A percentile compares a stretch with the other conserved stretches of the same genome.
Conservation (phyloP, 2,888 invertebrate species). For the Chaetogeoica ovagalla region DNA sequence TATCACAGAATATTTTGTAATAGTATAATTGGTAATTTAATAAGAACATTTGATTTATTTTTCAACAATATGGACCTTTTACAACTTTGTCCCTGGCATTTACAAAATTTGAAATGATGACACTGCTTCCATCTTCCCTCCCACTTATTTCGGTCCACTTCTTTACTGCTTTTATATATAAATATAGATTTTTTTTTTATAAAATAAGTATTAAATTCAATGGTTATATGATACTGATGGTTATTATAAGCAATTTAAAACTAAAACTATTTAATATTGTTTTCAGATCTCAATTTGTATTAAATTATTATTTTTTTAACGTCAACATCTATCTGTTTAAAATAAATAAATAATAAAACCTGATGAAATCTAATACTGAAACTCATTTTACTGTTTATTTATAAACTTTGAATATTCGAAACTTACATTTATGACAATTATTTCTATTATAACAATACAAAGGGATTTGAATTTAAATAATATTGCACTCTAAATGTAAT, state of each 20-base stretch:
- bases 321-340: neutral
- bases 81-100: no score
- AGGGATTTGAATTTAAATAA: neutral
- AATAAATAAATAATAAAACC: neutral
- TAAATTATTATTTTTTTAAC: neutral
- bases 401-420: neutral
- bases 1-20: no score
- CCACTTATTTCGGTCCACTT: no score
- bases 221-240: neutral
- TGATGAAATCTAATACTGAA: neutral
- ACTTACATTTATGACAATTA: conserved; percentile 1
- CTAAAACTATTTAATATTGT: neutral
- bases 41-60: no score
- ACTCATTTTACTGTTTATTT: conserved; percentile 6
- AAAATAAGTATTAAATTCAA: neutral
- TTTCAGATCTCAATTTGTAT: conserved; percentile 17
- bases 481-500: conserved; percentile 5
- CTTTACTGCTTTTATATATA: neutral
- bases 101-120: no score
- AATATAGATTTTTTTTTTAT: neutral
- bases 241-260: neutral
- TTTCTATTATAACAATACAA: neutral
- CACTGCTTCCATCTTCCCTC: no score
- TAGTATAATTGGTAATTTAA: no score
- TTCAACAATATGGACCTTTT: no score